phyloP scores from a whole-genome alignment of 2,797 vertebrate species.

The Ctenochaetus hawaiiensis region DNA sequence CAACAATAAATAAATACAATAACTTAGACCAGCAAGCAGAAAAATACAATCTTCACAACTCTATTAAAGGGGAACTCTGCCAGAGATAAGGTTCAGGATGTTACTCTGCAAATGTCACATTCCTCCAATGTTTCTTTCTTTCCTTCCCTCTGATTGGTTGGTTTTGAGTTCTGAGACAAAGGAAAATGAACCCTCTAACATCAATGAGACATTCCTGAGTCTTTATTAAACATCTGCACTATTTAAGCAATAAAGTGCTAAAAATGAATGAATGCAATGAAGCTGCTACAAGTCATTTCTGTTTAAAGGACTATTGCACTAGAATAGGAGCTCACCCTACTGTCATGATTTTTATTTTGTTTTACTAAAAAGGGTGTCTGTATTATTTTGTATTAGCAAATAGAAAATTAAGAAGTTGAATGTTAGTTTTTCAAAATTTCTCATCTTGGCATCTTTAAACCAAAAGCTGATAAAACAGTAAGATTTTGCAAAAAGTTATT shows the following conservation, averaged over 20 bases:
- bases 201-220: slow-evolving; percentile 73
- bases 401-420: slow-evolving; percentile 38
- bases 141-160: slow-evolving; percentile 28
- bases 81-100: slow-evolving; percentile 11
- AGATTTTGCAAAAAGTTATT: background rate
- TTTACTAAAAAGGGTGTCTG: background rate
- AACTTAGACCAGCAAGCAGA: slow-evolving; percentile 67
- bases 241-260: slow-evolving; percentile 65
- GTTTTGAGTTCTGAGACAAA: slow-evolving; percentile 51
- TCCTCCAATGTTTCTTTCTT: background rate
- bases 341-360: background rate
- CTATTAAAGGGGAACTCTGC: slow-evolving; percentile 58
- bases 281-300: slow-evolving; percentile 70
- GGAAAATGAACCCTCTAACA: slow-evolving; percentile 46
- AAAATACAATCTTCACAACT: slow-evolving; percentile 62
- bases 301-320: slow-evolving; percentile 75
- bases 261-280: slow-evolving; percentile 21
- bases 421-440: slow-evolving; percentile 19
- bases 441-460: slow-evolving; percentile 27
- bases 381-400: slow-evolving; percentile 38
- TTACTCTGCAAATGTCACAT: background rate
- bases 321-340: slow-evolving; percentile 2
- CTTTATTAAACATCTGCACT: slow-evolving; percentile 61
- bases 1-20: slow-evolving; percentile 74
- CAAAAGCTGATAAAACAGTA: background rate